Evolutionary conservation across 2,113 vertebrate genomes (phyloP), one percentile per base, ranked within the genome.

Genomic region (Anseranas semipalmata): DNA sequence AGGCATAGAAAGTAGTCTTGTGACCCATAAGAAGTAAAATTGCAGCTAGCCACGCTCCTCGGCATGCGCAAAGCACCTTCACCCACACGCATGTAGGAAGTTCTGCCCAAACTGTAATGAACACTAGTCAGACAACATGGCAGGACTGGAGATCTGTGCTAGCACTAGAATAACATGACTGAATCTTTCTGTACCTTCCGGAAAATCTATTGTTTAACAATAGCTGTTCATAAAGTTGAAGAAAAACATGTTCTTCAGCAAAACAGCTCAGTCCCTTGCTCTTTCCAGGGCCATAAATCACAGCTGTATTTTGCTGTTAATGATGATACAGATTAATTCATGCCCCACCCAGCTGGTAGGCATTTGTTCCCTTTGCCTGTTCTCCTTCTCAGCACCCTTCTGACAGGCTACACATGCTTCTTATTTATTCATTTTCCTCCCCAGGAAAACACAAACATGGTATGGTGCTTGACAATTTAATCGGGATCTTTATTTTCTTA

Each of bases 281-380:
- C 45, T 67, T 95, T 78, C 70, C 56, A 41, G 70, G 43, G 70
- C 80, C 25, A 33, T 80, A 84, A 89, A 94, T 87, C 85, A 63
- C 46, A 77, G 52, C 56, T 87, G 50, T 79, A 73, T 90, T 89
- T 91, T 70, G 19, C 75, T 78, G 72, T 81, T 92, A 88, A 62
- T 94, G 74, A 89, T 71, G 85, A 90, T 43, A 67, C 74, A 41
- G 62, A 92, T 91, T 83, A 90, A 45, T 89, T 87, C 89, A 87
- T 81, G 84, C 71, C 75, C 12, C 66, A 81, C 87, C 72, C 66
- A 82, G 52, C 53, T 89, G 72, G 50, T 67, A 82, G 89, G 58
- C 35, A 7, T 90, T 85, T 82, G 43, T 74, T 93, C n/a, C 58
- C 45, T 65, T 81, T 78, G 71, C 66, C 28, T 74, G 67, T 22